Evolutionary conservation across 1,140 invertebrate genomes (phyloP), one percentile per base, ranked within the genome.

Genomic region (Ostrea edulis): DNA sequence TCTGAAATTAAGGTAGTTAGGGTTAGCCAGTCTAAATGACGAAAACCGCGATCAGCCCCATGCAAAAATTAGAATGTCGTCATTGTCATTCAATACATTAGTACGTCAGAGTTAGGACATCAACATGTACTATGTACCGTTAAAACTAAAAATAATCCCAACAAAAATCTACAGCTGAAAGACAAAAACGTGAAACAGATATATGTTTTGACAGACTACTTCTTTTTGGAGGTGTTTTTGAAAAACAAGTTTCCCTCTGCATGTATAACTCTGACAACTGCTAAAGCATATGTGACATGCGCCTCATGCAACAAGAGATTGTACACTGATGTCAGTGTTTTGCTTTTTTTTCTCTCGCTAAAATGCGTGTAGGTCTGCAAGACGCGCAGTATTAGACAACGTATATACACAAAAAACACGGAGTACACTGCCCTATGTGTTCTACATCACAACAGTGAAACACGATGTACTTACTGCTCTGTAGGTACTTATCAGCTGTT

Each of bases 1-100:
- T 95, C 95, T 90, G 93, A 89, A 90, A 89, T 77, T 84, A 84
- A 58, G 83, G 52, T 55, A 84, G 82, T 82, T 82, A 82, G 68
- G 68, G 44, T 82, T 82, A 54, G 29, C 20, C 52, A 35, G 82
- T 82, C 52, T 53, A 54, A 51, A 82, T 82, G 8, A 82, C 20
- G 52, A 54, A 20, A 82, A 82, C 52, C 68, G 68, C 68, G 68
- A 71, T 82, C 44, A 82, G 44, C 82, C 44, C 44, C 52, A 82
- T 82, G 82, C 52, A 82, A 82, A 52, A 82, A 22, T 22, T 82
- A 82, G 20, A 52, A 82, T 53, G n/a, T 82, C 82, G 14, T n/a
- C 35, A 82, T 35, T 53, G 20, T 53, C 52, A 82, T 82, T 52
- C 52, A 29, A 29, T 35, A 17, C 71, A 20, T 54, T 54, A 53